phyloP scores from a whole-genome alignment of 2,888 invertebrate genomes.

The Lampropteryx suffumata region DNA sequence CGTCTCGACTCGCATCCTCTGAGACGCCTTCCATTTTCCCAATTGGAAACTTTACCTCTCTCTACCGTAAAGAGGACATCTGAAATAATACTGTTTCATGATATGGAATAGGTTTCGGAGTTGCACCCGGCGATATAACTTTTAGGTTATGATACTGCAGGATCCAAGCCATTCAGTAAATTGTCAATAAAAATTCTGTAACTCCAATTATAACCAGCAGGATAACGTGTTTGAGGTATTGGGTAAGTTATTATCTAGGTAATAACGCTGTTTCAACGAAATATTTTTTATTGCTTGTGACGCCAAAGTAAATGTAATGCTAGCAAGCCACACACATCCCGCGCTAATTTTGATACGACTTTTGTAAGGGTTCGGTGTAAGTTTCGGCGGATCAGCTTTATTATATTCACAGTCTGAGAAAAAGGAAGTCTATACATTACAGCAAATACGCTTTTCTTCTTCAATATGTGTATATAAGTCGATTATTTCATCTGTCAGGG shows the following conservation, averaged over 20 bases:
- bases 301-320: constrained; percentile 53
- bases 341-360: constrained; percentile 61
- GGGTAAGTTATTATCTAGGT: background rate
- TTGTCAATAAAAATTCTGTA: background rate
- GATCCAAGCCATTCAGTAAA: constrained; percentile 13
- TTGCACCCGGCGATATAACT: constrained; percentile 63
- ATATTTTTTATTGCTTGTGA: constrained; percentile 45
- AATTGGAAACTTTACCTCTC: constrained; percentile 46
- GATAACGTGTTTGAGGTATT: background rate
- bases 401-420: background rate
- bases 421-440: background rate
- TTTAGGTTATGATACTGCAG: constrained; percentile 65
- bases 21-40: constrained; percentile 57
- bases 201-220: background rate
- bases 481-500: constrained; percentile 3
- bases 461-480: constrained; percentile 4
- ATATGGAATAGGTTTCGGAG: background rate
- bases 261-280: constrained; percentile 8
- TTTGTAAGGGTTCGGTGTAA: background rate
- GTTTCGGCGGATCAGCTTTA: background rate
- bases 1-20: constrained; percentile 44
- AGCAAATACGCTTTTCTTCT: background rate
- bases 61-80: constrained; percentile 51
- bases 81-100: constrained; percentile 46
- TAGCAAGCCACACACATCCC: constrained; percentile 63